Conservation (phyloP, 2,797 vertebrate genomes). For the Propithecus deckenii region DNA sequence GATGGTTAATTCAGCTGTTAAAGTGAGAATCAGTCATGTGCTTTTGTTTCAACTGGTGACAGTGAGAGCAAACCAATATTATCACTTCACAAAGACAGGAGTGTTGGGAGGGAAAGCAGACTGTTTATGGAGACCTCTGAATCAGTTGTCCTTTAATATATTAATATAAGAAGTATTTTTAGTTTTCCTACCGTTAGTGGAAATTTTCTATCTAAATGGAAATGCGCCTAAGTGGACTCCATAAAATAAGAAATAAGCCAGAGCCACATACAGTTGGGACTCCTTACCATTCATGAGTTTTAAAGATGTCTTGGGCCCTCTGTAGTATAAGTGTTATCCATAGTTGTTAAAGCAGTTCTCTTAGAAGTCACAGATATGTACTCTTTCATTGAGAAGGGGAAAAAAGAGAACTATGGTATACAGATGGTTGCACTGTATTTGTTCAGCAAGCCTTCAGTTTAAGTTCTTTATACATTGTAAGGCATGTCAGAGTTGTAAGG, state of each 20-base stretch:
- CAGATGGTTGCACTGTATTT: not conserved
- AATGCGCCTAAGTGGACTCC: not conserved
- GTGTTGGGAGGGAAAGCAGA: not conserved
- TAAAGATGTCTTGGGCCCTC: not conserved
- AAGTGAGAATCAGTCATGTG: not conserved
- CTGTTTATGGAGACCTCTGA: not conserved
- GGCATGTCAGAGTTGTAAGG: not conserved
- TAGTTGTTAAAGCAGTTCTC: not conserved
- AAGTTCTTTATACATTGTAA: not conserved
- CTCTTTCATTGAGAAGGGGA: not conserved
- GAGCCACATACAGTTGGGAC: not conserved
- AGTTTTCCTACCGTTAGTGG: not conserved
- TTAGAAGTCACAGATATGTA: not conserved
- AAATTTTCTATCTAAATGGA: slow-evolving; percentile 1
- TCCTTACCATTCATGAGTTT: not conserved
- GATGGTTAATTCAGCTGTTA: not conserved
- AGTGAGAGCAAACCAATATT: not conserved
- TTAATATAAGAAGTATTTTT: not conserved
- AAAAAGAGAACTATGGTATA: not conserved
- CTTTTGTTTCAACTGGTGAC: not conserved
- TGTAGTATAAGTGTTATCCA: not conserved
- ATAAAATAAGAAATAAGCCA: not conserved
- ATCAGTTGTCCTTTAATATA: not conserved
- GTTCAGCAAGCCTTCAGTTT: not conserved
- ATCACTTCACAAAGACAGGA: not conserved